phyloP scores from a whole-genome alignment of 2,888 invertebrate genomes.

The Macrosoma leucophasiata region DNA sequence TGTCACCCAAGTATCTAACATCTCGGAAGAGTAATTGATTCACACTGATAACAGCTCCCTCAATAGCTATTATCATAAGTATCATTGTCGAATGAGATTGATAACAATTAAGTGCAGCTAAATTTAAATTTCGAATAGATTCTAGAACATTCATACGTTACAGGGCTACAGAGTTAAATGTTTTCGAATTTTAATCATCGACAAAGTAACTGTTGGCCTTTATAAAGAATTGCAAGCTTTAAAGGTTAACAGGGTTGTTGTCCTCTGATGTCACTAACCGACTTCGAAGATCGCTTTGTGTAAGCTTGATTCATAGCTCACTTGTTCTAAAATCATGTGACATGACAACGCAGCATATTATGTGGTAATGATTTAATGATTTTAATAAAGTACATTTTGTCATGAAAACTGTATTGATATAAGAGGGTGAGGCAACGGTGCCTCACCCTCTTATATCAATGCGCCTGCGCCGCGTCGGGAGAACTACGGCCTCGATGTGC shows the following conservation, averaged over 20 bases:
- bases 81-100: not conserved
- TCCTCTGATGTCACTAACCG: slow-evolving; percentile 16
- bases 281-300: not conserved
- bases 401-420: too few species aligned
- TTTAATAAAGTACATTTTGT: not conserved
- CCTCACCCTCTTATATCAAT: too few species aligned
- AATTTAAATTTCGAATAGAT: too few species aligned
- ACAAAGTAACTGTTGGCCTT: slow-evolving; percentile 34
- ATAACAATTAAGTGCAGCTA: not conserved
- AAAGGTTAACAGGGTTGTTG: slow-evolving; percentile 39
- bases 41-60: slow-evolving; percentile 38
- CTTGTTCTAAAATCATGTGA: too few species aligned
- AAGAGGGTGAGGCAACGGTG: too few species aligned
- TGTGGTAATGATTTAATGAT: slow-evolving; percentile 5
- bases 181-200: not conserved
- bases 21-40: slow-evolving; percentile 46
- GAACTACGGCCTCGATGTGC: slow-evolving; percentile 49
- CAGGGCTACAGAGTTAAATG: too few species aligned
- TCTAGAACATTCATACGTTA: not conserved
- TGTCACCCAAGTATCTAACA: slow-evolving; percentile 35
- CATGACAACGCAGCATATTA: not conserved
- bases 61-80: slow-evolving; percentile 19
- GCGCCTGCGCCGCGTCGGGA: too few species aligned
- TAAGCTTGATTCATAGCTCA: too few species aligned
- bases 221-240: slow-evolving; percentile 32